phyloP scores from a whole-genome alignment of 2,888 invertebrate genomes.

The Drosophila nr. perissopoda region DNA sequence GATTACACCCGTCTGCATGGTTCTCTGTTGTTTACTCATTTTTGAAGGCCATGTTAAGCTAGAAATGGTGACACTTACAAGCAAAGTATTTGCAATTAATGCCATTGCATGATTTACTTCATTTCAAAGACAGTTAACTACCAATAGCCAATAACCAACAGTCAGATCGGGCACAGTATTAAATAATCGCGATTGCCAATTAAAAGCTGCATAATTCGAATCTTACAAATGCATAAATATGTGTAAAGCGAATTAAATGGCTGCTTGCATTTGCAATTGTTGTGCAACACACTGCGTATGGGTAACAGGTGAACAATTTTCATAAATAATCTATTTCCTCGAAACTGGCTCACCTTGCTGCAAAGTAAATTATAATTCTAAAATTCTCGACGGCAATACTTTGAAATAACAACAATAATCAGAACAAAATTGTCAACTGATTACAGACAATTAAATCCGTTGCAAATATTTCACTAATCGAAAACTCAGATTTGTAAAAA shows the following conservation, averaged over 20 bases:
- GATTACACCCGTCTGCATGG: not conserved
- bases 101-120: not conserved
- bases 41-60: not conserved
- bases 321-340: constrained; percentile 64
- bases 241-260: constrained; percentile 19
- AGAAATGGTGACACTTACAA: not conserved
- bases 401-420: constrained; percentile 22
- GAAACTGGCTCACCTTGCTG: constrained; percentile 29
- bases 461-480: constrained; percentile 18
- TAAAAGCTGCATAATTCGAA: constrained; percentile 26
- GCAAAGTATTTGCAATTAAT: not conserved
- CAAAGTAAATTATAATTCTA: constrained; percentile 23
- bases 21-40: not conserved
- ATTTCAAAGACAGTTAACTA: not conserved
- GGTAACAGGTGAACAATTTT: constrained; percentile 28
- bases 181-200: constrained; percentile 29
- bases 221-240: constrained; percentile 36
- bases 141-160: constrained; percentile 2
- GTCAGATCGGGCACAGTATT: constrained; percentile 3
- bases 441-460: constrained; percentile 47
- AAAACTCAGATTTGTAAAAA: not conserved
- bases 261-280: constrained; percentile 18
- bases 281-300: constrained; percentile 62
- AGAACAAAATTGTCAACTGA: constrained; percentile 30
- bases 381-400: constrained; percentile 43